Conservation (phyloP, 2,113 vertebrate species). For the Pseudonaja textilis region DNA sequence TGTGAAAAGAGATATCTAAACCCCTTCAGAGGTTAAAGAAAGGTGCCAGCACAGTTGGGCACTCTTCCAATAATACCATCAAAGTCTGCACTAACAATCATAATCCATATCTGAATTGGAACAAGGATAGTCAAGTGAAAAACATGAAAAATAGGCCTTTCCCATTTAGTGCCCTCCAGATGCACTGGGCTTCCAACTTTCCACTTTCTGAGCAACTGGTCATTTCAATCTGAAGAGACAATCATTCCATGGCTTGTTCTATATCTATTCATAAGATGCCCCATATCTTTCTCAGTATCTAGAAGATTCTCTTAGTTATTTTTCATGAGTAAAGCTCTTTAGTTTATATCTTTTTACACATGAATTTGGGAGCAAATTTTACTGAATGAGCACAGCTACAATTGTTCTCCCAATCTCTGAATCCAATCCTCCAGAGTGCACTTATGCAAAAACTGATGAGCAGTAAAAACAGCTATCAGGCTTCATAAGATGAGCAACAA, state of each 20-base stretch:
- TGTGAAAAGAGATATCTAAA: neutral
- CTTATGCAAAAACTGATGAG: neutral
- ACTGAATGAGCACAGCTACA: neutral
- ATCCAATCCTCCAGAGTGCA: neutral
- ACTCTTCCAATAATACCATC: conserved; percentile 9
- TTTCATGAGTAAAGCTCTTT: conserved; percentile 27
- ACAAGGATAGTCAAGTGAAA: neutral
- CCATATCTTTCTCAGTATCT: conserved; percentile 39
- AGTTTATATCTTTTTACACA: neutral
- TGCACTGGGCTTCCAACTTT: neutral
- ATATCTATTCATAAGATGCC: neutral
- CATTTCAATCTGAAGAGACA: neutral
- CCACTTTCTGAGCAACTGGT: neutral
- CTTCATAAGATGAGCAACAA: neutral
- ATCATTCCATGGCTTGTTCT: conserved; percentile 36
- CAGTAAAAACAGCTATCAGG: neutral
- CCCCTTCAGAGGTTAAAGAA: neutral
- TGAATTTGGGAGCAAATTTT: neutral
- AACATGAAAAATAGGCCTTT: neutral
- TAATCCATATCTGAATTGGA: neutral
- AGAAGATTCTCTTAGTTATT: conserved; percentile 14
- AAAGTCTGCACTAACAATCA: neutral
- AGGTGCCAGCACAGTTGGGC: neutral
- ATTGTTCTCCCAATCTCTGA: neutral
- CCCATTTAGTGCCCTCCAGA: neutral